phyloP scores from a whole-genome alignment of 2,113 vertebrate genomes.

The Sturnira hondurensis region DNA sequence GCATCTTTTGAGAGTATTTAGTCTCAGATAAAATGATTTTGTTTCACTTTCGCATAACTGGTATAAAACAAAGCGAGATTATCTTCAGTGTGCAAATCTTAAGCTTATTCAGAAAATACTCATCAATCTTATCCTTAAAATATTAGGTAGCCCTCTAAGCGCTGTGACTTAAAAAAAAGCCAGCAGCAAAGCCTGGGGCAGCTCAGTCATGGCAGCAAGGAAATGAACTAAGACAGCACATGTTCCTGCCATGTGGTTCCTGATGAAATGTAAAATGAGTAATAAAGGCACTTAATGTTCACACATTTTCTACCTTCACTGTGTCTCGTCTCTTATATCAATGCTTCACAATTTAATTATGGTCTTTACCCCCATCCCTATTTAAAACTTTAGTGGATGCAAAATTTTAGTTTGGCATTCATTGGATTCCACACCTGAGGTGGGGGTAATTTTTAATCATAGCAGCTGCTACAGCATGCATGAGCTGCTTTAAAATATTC shows the following conservation, averaged over 20 bases:
- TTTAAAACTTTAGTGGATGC: not conserved
- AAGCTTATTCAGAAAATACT: not conserved
- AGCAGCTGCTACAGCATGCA: not conserved
- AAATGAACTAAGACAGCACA: slow-evolving; percentile 1
- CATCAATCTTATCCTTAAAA: not conserved
- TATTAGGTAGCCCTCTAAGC: not conserved
- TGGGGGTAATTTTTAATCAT: not conserved
- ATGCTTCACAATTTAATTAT: not conserved
- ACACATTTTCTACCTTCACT: not conserved
- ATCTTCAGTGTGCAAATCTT: not conserved
- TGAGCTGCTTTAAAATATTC: not conserved
- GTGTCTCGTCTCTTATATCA: not conserved
- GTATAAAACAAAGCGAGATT: not conserved
- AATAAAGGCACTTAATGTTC: slow-evolving; percentile 1
- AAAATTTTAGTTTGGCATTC: not conserved
- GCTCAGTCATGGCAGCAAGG: not conserved
- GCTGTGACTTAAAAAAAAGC: not conserved
- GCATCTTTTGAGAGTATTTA: not conserved
- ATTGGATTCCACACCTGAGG: not conserved
- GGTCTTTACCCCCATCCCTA: not conserved
- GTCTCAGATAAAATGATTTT: not conserved
- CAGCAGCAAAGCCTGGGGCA: not conserved
- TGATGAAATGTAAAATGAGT: slow-evolving; percentile 52
- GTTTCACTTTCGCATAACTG: not conserved
- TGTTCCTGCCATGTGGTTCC: not conserved